These are phyloP conservation scores for Sepioteuthis lessoniana DNA, from an alignment of 2,888 invertebrate genomes.

Conservation along the genomic window DNA sequence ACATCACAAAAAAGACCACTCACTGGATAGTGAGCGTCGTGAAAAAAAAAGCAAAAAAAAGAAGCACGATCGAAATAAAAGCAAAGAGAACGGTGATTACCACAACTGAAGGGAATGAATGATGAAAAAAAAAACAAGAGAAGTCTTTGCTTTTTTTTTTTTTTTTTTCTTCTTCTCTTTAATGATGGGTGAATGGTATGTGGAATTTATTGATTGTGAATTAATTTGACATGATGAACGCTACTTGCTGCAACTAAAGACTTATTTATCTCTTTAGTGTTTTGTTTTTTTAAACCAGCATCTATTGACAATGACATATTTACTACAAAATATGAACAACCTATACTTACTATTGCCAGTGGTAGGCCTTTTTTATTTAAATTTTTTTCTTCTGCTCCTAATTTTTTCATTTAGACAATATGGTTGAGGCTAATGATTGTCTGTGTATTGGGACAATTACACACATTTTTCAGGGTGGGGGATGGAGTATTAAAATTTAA, in stretches of 20 bases:
- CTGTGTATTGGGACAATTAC: background rate
- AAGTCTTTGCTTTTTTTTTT: too few relatives aligned
- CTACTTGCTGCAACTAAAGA: background rate
- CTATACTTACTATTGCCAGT: slow-evolving; percentile 21
- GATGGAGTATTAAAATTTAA: background rate
- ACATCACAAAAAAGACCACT: slow-evolving; percentile 40
- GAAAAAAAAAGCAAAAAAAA: slow-evolving; percentile 43
- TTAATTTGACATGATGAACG: background rate
- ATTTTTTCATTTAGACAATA: background rate
- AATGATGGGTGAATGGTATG: background rate
- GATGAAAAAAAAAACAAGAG: too few relatives aligned
- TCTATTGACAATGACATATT: background rate
- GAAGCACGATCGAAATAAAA: background rate
- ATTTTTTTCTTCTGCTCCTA: background rate
- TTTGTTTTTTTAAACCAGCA: background rate
- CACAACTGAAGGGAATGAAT: slow-evolving; percentile 1
- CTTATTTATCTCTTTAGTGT: slow-evolving; percentile 33
- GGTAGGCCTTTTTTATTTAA: background rate
- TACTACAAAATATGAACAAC: background rate
- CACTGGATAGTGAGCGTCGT: background rate
- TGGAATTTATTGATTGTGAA: background rate
- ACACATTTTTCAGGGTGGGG: background rate
- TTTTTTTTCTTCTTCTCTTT: background rate
- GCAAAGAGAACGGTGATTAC: slow-evolving; percentile 40
- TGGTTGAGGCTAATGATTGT: background rate